Evolutionary conservation across 92 coral and sea anemone species (phyloP).

Genomic region (Chrysogorgia sp.): DNA sequence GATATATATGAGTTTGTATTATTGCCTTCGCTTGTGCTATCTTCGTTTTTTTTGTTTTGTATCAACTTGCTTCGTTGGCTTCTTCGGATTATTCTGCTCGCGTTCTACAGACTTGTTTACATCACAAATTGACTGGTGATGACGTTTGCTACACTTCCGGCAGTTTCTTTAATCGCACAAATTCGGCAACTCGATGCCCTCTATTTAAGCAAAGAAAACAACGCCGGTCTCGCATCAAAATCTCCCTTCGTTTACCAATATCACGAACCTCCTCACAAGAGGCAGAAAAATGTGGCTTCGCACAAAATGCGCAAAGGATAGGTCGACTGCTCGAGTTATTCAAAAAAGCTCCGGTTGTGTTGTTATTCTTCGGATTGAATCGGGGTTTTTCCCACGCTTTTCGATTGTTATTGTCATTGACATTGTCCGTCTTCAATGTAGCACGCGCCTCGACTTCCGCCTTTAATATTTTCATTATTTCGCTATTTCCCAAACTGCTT

Average conservation of each 20-base stretch:
- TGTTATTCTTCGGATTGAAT: not conserved
- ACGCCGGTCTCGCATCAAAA: too few relatives aligned
- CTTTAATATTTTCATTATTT: too few relatives aligned
- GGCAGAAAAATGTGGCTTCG: too few relatives aligned
- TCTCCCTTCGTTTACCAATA: too few relatives aligned
- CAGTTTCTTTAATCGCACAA: not conserved
- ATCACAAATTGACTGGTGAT: not conserved
- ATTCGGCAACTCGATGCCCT: not conserved
- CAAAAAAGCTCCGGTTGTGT: not conserved
- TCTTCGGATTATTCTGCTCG: not conserved
- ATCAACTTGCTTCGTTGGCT: too few relatives aligned
- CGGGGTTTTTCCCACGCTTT: not conserved
- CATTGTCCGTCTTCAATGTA: not conserved
- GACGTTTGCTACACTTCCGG: not conserved
- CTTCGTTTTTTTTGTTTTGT: too few relatives aligned
- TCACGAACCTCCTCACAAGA: too few relatives aligned
- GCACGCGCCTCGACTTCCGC: constrained; percentile 20
- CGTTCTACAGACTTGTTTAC: not conserved
- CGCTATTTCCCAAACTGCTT: too few relatives aligned
- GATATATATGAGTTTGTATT: too few relatives aligned
- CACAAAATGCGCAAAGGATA: not conserved
- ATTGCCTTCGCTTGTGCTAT: too few relatives aligned
- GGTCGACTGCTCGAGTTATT: constrained; percentile 7
- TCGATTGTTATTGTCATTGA: not conserved
- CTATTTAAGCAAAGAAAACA: too few relatives aligned